phyloP scores from a whole-genome alignment of 2,888 invertebrate species.

The Orgyia antiqua region DNA sequence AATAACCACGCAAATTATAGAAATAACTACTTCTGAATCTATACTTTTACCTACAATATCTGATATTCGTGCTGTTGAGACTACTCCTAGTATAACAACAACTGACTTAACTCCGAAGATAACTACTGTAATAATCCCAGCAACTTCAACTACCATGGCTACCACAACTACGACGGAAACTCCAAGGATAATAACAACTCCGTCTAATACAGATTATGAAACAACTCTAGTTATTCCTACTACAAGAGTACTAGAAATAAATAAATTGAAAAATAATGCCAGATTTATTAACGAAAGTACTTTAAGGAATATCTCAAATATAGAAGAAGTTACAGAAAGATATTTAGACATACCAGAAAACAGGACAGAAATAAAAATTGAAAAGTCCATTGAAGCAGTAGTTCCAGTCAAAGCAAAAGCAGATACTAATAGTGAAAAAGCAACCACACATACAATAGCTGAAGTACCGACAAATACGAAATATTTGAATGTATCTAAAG shows the following conservation, averaged over 20 bases:
- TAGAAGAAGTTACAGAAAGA: too few relatives aligned
- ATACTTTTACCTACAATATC: slow-evolving; percentile 1
- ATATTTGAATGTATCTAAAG: slow-evolving; percentile 15
- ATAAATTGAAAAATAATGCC: too few relatives aligned
- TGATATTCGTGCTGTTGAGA: slow-evolving; percentile 2
- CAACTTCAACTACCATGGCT: slow-evolving; percentile 1
- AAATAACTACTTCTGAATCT: slow-evolving; percentile 1
- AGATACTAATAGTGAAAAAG: slow-evolving; percentile 7
- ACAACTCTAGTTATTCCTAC: too few relatives aligned
- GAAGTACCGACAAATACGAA: slow-evolving; percentile 23
- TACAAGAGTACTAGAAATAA: too few relatives aligned
- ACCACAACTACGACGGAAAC: slow-evolving; percentile 1
- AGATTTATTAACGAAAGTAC: too few relatives aligned
- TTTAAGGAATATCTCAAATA: too few relatives aligned
- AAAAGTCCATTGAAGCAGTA: slow-evolving; percentile 6
- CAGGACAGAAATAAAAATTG: slow-evolving; percentile 9
- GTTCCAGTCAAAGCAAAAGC: slow-evolving; percentile 1
- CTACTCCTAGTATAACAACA: slow-evolving; percentile 7
- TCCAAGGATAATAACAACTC: slow-evolving; percentile 7
- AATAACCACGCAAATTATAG: slow-evolving; percentile 8
- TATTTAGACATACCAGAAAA: too few relatives aligned
- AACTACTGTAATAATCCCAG: background rate
- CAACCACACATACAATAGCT: slow-evolving; percentile 4
- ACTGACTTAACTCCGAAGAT: background rate
- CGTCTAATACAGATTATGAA: slow-evolving; percentile 27